Evolutionary conservation across 2,888 invertebrate genomes (phyloP), one percentile per base, ranked within the genome.

Genomic region (Dryomyza anilis): DNA sequence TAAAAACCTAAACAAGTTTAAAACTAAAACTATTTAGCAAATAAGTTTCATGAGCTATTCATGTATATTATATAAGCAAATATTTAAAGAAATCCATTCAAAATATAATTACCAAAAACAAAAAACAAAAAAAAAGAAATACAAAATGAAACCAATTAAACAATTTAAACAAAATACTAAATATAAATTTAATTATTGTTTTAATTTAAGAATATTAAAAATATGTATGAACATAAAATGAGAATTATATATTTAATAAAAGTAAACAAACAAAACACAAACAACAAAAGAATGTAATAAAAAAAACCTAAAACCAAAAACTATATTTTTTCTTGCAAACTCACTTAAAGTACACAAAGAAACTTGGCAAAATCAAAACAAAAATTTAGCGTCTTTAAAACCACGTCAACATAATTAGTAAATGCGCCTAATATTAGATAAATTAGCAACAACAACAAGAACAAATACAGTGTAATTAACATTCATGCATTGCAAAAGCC

Each of bases 81-180:
- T 67, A 67, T 65, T 67, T 65, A 60, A 63, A 65, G 65, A 61
- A 67, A 61, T 67, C 65, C 65, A 62, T 58, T 58, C 52, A 59
- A 67, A 68, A 65, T 62, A 69, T 64, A 62, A 61, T 61, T 56
- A 53, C 52, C 46, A 56, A 61, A 30, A 53, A 46, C 36, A 36
- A 16, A 21, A 60, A 48, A 48, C 12, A 16, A 60, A 60, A 46
- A 52, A 39, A 12, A 46, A 48, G 29, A 27, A 50, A 55, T n/a
- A 55, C 12, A 58, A 59, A 60, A 59, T 23, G 3, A 33, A 57
- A 29, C 10, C 16, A 53, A 55, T 3, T 46, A 3, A 64, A 36
- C 12, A 59, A 45, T 8, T 50, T 1, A 50, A 58, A 53, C 0
- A 21, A n/a, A 59, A 60, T 66, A 57, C 60, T 29, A 60, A 60